These are phyloP conservation scores for Alca torda DNA, from an alignment of 2,797 vertebrate genomes.

Conservation along the genomic window DNA sequence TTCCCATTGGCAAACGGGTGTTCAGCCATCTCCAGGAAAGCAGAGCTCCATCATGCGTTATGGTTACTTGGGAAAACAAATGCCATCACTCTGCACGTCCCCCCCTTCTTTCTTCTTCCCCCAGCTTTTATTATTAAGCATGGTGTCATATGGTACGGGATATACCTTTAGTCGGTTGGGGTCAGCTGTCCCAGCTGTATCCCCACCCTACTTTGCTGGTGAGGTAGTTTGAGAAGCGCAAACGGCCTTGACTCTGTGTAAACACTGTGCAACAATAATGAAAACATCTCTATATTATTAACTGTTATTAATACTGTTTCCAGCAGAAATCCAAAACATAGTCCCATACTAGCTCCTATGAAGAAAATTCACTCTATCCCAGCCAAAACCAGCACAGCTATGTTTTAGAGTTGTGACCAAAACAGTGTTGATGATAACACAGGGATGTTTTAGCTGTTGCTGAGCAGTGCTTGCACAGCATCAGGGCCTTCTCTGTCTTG, in stretches of 20 bases:
- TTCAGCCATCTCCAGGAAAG: neutral
- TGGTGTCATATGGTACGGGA: neutral
- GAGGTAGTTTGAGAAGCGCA: neutral
- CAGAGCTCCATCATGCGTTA: neutral
- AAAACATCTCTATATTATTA: neutral
- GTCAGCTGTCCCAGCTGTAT: neutral
- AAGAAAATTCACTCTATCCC: neutral
- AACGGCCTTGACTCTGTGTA: neutral
- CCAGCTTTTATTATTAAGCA: neutral
- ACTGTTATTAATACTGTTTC: neutral
- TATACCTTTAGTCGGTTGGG: neutral
- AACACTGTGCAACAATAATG: neutral
- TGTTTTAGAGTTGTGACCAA: neutral
- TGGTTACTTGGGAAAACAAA: neutral
- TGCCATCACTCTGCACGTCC: neutral
- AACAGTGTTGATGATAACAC: neutral
- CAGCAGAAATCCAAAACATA: neutral
- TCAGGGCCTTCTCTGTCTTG: neutral
- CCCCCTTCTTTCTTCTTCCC: neutral
- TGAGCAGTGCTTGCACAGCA: neutral
- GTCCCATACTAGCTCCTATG: neutral
- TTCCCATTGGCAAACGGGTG: neutral
- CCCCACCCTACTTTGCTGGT: neutral
- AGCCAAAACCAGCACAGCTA: neutral
- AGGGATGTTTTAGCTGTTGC: neutral